These are phyloP conservation scores for Trichomalopsis sarcophagae DNA, from an alignment of 1,140 invertebrate genomes.

Conservation along the genomic window DNA sequence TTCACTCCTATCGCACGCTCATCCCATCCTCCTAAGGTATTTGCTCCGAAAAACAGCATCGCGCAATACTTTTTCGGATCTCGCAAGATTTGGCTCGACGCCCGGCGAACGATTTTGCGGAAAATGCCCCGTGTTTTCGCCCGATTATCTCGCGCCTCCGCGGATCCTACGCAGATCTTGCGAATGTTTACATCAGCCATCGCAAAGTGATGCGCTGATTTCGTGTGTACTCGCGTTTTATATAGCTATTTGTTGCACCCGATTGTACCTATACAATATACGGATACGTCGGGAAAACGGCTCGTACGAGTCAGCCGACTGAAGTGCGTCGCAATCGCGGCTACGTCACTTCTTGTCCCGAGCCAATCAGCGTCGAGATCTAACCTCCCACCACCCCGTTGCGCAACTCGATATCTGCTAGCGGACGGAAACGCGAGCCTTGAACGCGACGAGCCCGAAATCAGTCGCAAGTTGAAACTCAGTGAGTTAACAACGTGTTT, in stretches of 20 bases:
- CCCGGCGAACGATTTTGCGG: neutral
- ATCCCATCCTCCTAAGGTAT: neutral
- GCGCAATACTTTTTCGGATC: neutral
- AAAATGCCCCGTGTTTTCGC: neutral
- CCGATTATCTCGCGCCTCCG: neutral
- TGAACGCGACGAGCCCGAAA: neutral
- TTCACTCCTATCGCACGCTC: neutral
- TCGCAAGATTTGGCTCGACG: conserved; percentile 13
- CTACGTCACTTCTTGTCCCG: conserved; percentile 36
- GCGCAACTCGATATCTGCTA: neutral
- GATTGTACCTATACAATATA: neutral
- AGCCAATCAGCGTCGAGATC: neutral
- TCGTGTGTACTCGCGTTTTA: neutral
- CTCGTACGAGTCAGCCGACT: neutral
- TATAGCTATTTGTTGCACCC: neutral
- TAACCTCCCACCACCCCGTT: neutral
- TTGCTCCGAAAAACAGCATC: neutral
- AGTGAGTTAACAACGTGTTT: conserved; percentile 3
- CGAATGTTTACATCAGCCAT: conserved; percentile 12
- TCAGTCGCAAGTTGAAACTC: conserved; percentile 46
- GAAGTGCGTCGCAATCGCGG: conserved; percentile 23
- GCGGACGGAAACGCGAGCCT: neutral
- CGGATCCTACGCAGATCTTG: neutral
- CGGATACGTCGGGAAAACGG: neutral
- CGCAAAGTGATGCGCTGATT: neutral